Conservation (phyloP, 1,140 invertebrate species). For the Microplitis demolitor region DNA sequence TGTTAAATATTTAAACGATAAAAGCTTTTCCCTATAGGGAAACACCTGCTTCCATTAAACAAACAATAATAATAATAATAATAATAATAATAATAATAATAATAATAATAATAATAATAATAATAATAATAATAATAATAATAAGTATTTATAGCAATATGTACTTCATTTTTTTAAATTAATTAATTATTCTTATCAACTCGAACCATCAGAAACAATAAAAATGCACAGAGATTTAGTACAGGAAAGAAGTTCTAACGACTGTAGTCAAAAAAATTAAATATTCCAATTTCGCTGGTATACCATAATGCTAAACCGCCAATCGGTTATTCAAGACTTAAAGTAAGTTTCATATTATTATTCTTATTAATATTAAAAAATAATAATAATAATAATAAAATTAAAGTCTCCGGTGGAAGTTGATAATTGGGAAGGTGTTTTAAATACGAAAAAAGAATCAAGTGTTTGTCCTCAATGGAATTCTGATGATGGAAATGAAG, state of each 20-base stretch:
- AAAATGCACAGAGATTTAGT: slow-evolving; percentile 22
- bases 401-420: slow-evolving; percentile 31
- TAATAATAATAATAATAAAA: neutral
- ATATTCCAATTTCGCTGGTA: slow-evolving; percentile 44
- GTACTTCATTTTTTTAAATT: too few relatives aligned
- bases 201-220: slow-evolving; percentile 15
- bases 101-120: too few relatives aligned
- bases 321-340: slow-evolving; percentile 34
- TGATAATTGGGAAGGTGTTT: slow-evolving; percentile 29
- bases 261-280: slow-evolving; percentile 28
- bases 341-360: slow-evolving; percentile 22
- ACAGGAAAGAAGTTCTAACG: slow-evolving; percentile 25
- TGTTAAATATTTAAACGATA: too few relatives aligned
- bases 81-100: too few relatives aligned
- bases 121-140: too few relatives aligned
- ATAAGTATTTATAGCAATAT: too few relatives aligned
- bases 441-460: slow-evolving; percentile 25
- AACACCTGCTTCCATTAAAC: too few relatives aligned
- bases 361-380: neutral
- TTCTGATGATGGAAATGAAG: slow-evolving; percentile 59
- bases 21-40: too few relatives aligned
- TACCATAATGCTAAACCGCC: slow-evolving; percentile 45
- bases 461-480: slow-evolving; percentile 33
- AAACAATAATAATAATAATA: too few relatives aligned
- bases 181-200: too few relatives aligned